phyloP scores from a whole-genome alignment of 2,797 vertebrate genomes.

The Thripadectes ignobilis region DNA sequence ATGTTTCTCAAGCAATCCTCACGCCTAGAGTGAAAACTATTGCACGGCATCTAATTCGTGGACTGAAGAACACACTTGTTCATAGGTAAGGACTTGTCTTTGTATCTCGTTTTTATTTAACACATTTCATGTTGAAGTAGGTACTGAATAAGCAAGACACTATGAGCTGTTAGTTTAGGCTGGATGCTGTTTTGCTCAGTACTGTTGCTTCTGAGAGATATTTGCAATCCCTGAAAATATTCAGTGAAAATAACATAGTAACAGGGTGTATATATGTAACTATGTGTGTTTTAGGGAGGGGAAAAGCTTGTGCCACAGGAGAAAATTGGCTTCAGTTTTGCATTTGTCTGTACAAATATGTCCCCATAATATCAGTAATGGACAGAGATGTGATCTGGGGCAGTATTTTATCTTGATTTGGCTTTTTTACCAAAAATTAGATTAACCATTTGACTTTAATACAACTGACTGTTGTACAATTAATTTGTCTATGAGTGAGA shows the following conservation, averaged over 20 bases:
- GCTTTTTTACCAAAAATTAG: not conserved
- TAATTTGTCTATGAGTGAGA: not conserved
- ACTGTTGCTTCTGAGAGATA: not conserved
- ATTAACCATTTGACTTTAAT: not conserved
- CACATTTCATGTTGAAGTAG: rapidly evolving
- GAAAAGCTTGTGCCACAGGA: not conserved
- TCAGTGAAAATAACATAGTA: not conserved
- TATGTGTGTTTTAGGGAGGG: not conserved
- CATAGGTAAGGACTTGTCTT: constrained; percentile 80
- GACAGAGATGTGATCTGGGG: not conserved
- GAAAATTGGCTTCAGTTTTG: not conserved
- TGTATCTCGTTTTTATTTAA: not conserved
- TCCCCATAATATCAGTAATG: not conserved
- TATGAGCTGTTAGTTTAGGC: not conserved
- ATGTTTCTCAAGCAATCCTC: constrained; percentile 96
- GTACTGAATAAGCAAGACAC: not conserved
- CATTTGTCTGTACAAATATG: not conserved
- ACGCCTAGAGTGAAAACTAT: constrained; percentile 91
- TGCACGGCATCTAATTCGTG: constrained; percentile 85
- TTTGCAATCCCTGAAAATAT: not conserved
- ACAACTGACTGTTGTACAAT: not conserved
- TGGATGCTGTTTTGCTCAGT: not conserved
- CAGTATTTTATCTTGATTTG: not conserved
- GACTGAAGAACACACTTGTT: constrained; percentile 92
- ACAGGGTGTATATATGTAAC: not conserved